A percentile compares a stretch with the other conserved stretches of the same genome.
Conservation (phyloP, 2,888 invertebrate genomes). For the Graphium colonna region DNA sequence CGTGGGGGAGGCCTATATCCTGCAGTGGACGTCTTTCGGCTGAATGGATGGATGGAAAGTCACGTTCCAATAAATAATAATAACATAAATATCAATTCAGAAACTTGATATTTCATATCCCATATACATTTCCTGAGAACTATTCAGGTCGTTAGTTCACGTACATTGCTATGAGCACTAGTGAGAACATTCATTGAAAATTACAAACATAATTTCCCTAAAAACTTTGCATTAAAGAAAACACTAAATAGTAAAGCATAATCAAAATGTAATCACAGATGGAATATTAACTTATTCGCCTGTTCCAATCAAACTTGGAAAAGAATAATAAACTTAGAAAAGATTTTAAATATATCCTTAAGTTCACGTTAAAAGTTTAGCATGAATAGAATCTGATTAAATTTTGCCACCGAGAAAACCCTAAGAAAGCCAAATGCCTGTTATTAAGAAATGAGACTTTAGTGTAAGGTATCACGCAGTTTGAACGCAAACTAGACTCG, state of each 20-base stretch:
- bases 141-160: no score
- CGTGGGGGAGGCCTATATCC: no score
- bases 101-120: no score
- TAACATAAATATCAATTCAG: no score
- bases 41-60: no score
- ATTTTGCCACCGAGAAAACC: slow-evolving; percentile 7
- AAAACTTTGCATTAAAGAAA: not conserved
- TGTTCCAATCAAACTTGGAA: no score
- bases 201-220: not conserved
- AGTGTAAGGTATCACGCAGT: not conserved
- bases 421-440: slow-evolving; percentile 12
- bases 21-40: no score
- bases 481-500: not conserved
- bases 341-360: slow-evolving; percentile 14
- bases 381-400: slow-evolving; percentile 19
- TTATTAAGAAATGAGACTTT: slow-evolving; percentile 9
- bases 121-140: no score
- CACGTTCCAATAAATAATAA: no score
- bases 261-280: not conserved
- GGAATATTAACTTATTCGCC: slow-evolving; percentile 3
- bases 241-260: not conserved
- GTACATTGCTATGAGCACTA: no score
- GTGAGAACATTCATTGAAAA: not conserved
- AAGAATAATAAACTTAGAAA: slow-evolving; percentile 11
- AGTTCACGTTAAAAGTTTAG: slow-evolving; percentile 14